A percentile compares a stretch with the other conserved stretches of the same genome.
Evolutionary conservation across 2,797 vertebrate genomes (phyloP).

Genomic region (Petrocephalus schoutedeni): DNA sequence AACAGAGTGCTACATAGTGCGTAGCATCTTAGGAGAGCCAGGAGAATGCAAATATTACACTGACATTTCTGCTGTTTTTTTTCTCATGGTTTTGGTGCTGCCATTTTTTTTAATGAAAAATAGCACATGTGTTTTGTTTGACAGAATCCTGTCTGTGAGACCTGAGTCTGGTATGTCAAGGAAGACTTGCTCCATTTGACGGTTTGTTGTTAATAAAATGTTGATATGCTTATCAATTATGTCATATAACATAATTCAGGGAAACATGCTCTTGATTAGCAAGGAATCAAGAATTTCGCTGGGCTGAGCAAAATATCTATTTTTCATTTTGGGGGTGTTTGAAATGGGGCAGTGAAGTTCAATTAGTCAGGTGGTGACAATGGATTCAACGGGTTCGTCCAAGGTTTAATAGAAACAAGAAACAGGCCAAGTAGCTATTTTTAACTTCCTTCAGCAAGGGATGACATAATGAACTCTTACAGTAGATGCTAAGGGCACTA

Average conservation of each 20-base stretch:
- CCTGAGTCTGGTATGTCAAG: not conserved
- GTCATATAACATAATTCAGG: not conserved
- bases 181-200: not conserved
- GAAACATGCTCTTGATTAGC: not conserved
- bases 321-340: slow-evolving; percentile 3
- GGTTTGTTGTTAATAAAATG: not conserved
- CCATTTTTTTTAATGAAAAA: not conserved
- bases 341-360: not conserved
- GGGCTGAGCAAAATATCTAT: not conserved
- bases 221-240: not conserved
- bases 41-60: not conserved
- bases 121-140: not conserved
- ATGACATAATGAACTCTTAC: not conserved
- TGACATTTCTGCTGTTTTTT: not conserved
- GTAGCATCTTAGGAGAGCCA: too few species aligned
- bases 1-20: not conserved
- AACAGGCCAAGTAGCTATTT: not conserved
- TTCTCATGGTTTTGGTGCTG: not conserved
- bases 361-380: not conserved
- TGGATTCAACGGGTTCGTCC: not conserved
- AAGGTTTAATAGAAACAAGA: slow-evolving; percentile 5
- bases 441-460: not conserved
- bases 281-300: not conserved
- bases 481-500: too few species aligned
- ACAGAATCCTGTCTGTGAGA: not conserved